A percentile compares a stretch with the other conserved stretches of the same genome.
Conservation (phyloP, 2,113 vertebrate species). For the Genyomyrus donnyi region DNA sequence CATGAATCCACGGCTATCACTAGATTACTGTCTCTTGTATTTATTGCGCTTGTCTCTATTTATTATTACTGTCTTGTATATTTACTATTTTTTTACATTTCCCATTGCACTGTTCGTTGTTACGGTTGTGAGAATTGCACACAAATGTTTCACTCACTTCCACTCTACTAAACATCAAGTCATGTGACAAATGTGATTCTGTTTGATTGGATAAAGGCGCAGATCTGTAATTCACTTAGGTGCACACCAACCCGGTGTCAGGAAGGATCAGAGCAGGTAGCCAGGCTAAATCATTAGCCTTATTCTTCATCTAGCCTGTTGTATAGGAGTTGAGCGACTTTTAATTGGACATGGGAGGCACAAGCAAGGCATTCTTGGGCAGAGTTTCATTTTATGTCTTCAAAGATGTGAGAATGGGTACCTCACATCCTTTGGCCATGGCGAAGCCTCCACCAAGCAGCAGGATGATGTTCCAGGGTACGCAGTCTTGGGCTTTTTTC, state of each 20-base stretch:
- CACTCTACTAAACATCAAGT: background rate
- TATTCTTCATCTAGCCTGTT: background rate
- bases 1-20: background rate
- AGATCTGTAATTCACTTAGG: background rate
- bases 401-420: conserved; percentile 35
- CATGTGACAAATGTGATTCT: background rate
- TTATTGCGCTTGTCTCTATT: background rate
- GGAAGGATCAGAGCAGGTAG: background rate
- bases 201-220: background rate
- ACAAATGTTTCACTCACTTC: background rate
- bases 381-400: background rate
- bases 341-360: background rate
- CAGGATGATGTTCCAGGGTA: conserved; percentile 93
- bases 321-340: background rate
- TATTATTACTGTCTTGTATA: background rate
- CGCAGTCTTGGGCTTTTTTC: conserved; percentile 81
- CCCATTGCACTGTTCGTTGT: background rate
- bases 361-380: background rate
- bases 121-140: background rate
- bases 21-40: background rate
- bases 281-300: background rate
- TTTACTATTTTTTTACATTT: background rate
- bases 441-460: conserved; percentile 91
- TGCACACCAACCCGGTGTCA: background rate
- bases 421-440: conserved; percentile 98